Percentiles rank a stretch among this genome's conserved stretches.
Conservation (phyloP, 2,888 invertebrate species). For the Phengaris arion region DNA sequence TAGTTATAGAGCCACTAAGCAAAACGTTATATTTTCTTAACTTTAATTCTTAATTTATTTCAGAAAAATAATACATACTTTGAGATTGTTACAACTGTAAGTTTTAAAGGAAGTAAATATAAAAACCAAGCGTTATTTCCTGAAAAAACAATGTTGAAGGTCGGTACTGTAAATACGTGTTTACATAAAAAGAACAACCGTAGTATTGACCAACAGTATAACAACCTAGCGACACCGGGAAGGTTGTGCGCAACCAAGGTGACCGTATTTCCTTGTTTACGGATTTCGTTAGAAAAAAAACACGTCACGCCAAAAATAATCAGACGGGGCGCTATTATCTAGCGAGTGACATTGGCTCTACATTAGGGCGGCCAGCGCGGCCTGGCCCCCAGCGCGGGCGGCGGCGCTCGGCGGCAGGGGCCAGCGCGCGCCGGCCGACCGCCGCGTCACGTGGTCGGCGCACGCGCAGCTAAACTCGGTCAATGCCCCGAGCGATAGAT, state of each 20-base stretch:
- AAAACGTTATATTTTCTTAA: too few species aligned
- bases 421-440: slow-evolving; percentile 49
- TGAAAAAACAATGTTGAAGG: background rate
- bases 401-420: slow-evolving; percentile 35
- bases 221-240: slow-evolving; percentile 29
- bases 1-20: too few species aligned
- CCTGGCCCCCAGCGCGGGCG: slow-evolving; percentile 36
- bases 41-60: too few species aligned
- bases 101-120: too few species aligned
- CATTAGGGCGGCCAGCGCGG: slow-evolving; percentile 53
- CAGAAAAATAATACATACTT: too few species aligned
- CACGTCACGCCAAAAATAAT: slow-evolving; percentile 40
- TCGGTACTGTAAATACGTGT: background rate
- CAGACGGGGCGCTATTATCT: slow-evolving; percentile 51
- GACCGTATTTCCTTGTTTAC: slow-evolving; percentile 35
- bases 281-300: slow-evolving; percentile 33
- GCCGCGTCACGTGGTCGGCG: slow-evolving; percentile 75
- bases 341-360: slow-evolving; percentile 71
- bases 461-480: slow-evolving; percentile 76
- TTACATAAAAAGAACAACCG: slow-evolving; percentile 14
- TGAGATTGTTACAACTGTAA: too few species aligned
- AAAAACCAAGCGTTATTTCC: background rate
- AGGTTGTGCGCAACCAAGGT: slow-evolving; percentile 23
- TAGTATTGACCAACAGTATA: slow-evolving; percentile 16
- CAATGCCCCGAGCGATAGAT: slow-evolving; percentile 78